Evolutionary conservation across 2,113 vertebrate genomes (phyloP), one percentile per base, ranked within the genome.

Genomic region (Grammomys dolichurus): DNA sequence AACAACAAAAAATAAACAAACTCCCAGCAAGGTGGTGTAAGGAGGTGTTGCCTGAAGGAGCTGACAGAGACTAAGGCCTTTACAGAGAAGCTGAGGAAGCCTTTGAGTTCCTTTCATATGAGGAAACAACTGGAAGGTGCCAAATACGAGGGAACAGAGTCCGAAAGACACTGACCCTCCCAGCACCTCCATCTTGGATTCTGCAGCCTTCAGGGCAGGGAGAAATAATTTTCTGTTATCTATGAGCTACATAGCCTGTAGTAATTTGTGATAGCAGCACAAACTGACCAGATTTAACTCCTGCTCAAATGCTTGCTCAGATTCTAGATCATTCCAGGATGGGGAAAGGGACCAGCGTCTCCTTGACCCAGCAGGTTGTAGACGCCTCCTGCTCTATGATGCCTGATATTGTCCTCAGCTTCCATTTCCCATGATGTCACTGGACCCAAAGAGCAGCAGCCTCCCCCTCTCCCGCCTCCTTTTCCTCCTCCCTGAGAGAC

Each of bases 281-380:
- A 48, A 89, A 84, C 2, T 0, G 40, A 69, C 81, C 72, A 13
- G 28, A 60, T 13, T 46, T 46, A 67, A 89, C 40, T 36, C 75
- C 46, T 19, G 43, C 72, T 94, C 40, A 76, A 36, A 88, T 24
- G n/a, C 58, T n/a, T n/a, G 28, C 8, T 6, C 31, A 82, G 65
- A 65, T 90, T 82, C 56, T 81, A 94, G 89, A 81, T 33, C 86
- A 36, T 65, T 88, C 85, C 56, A 22, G 26, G 28, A 77, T 2
- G 5, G 24, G 51, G 3, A 6, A 58, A n/a, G 4, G 4, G 12
- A 70, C 36, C 36, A 40, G 86, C 0, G 0, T 87, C 70, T 70
- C 77, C 76, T n/a, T 81, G 76, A 10, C 24, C 10, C 17, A 0
- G 14, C n/a, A 1, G 58, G 48, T 60, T 0, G 33, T 5, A 58